These are phyloP conservation scores for Aphaenogaster rudis DNA, from an alignment of 1,140 invertebrate species.

Conservation along the genomic window DNA sequence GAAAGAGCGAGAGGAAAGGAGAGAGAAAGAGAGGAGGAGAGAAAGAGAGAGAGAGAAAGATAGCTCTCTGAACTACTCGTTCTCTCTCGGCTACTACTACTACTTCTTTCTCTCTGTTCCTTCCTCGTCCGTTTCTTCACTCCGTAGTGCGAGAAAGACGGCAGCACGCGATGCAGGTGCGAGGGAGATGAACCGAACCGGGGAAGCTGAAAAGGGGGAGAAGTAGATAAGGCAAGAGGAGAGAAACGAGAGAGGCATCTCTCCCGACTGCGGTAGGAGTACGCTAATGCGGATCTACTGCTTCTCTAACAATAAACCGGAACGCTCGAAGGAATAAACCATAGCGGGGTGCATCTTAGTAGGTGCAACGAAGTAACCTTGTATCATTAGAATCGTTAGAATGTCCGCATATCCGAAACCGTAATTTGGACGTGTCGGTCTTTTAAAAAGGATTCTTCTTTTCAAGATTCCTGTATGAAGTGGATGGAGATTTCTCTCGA, in stretches of 20 bases:
- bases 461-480: background rate
- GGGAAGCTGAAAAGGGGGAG: constrained; percentile 18
- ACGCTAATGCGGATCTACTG: constrained; percentile 78
- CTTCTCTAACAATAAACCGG: constrained; percentile 77
- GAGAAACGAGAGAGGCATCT: constrained; percentile 43
- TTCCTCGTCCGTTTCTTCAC: constrained; percentile 53
- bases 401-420: background rate
- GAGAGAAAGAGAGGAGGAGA: constrained; percentile 71
- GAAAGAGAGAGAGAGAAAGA: constrained; percentile 73
- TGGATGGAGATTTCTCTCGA: constrained; percentile 25
- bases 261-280: constrained; percentile 71
- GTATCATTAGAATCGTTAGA: constrained; percentile 19
- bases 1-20: constrained; percentile 1
- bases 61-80: constrained; percentile 36
- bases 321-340: constrained; percentile 74
- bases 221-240: constrained; percentile 56
- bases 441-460: background rate
- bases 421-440: background rate
- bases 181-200: background rate
- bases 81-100: constrained; percentile 55
- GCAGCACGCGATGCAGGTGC: background rate
- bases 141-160: constrained; percentile 11
- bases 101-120: constrained; percentile 39
- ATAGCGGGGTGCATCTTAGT: constrained; percentile 59
- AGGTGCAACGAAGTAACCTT: constrained; percentile 41